Percentiles rank a stretch among this genome's conserved stretches.
Conservation (phyloP, 35 echinoderm and acorn worm species). For the Anneissia japonica region DNA sequence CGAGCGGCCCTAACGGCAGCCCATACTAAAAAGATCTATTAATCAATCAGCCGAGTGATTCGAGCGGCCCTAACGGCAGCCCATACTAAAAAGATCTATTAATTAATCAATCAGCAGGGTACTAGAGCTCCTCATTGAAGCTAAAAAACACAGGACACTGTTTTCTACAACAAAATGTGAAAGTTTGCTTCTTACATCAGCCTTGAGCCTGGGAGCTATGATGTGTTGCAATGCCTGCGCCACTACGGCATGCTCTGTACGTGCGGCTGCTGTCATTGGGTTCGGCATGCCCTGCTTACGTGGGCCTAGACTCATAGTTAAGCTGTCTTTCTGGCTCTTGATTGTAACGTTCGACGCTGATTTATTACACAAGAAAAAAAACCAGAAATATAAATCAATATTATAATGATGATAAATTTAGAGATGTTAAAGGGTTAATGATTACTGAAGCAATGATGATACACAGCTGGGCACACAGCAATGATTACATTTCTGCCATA, state of each 20-base stretch:
- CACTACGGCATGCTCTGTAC: constrained; percentile 91
- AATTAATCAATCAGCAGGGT: background rate
- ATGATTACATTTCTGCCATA: no score
- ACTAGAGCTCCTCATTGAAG: background rate
- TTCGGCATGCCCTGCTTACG: constrained; percentile 60
- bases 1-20: no score
- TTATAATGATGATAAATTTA: no score
- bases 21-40: no score
- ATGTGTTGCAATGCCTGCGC: constrained; percentile 90
- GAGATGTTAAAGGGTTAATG: no score
- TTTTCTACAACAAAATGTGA: background rate
- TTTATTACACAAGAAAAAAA: background rate
- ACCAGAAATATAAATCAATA: background rate
- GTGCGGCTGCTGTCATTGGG: constrained; percentile 82
- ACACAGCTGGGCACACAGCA: no score
- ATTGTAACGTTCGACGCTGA: background rate
- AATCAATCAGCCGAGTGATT: no score
- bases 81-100: no score
- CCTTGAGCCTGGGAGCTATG: constrained; percentile 92
- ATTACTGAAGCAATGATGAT: no score
- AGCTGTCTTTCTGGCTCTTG: background rate
- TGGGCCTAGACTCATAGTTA: background rate
- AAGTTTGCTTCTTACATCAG: constrained; percentile 64
- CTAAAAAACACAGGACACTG: background rate
- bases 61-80: no score